phyloP scores from a whole-genome alignment of 2,888 invertebrate species.

The Oligia latruncula region DNA sequence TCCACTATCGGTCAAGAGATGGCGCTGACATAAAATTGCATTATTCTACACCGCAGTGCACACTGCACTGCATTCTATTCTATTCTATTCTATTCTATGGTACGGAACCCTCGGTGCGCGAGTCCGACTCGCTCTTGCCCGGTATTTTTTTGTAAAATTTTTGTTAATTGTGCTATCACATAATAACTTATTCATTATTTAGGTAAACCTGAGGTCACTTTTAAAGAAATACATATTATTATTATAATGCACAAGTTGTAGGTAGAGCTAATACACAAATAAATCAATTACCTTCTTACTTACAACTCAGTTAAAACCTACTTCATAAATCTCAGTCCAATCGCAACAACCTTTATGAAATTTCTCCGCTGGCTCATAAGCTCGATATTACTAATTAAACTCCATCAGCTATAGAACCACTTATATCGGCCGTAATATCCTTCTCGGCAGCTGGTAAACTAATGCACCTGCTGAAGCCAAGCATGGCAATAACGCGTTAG shows the following conservation, averaged over 20 bases:
- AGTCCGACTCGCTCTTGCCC: too few relatives aligned
- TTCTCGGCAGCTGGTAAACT: constrained; percentile 40
- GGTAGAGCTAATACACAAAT: neutral
- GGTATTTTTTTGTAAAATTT: neutral
- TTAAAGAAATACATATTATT: neutral
- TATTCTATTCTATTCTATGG: too few relatives aligned
- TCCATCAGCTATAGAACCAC: constrained; percentile 7
- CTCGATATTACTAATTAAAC: constrained; percentile 14
- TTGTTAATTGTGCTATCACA: neutral
- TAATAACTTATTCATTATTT: neutral
- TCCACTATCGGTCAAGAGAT: too few relatives aligned
- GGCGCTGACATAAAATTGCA: too few relatives aligned
- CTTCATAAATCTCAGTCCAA: too few relatives aligned
- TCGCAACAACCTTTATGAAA: neutral
- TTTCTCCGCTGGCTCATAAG: neutral
- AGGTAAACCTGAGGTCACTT: neutral
- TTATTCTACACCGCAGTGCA: too few relatives aligned
- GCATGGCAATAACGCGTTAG: constrained; percentile 42
- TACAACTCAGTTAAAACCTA: neutral
- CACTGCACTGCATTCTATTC: too few relatives aligned
- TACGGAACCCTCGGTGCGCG: too few relatives aligned
- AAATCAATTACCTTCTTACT: neutral
- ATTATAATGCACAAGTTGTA: neutral
- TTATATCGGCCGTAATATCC: constrained; percentile 40
- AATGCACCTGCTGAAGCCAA: constrained; percentile 43